Percentiles rank a stretch among this genome's conserved stretches.
These are phyloP conservation scores for Pardalotus punctatus DNA, from an alignment of 2,113 vertebrate genomes.

Conservation along the genomic window DNA sequence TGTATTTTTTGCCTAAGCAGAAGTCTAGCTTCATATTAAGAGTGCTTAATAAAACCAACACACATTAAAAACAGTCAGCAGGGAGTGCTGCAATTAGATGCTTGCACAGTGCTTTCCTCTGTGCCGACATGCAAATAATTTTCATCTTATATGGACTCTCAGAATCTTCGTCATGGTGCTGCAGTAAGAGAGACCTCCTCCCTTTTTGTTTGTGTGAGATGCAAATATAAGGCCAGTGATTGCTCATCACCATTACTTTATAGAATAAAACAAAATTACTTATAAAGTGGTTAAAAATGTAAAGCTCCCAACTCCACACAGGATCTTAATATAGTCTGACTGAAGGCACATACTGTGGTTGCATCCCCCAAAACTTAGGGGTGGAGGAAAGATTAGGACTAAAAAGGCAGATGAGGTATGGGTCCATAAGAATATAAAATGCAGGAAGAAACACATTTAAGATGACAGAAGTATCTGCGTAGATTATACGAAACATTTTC, in stretches of 20 bases:
- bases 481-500: background rate
- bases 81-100: conserved; percentile 61
- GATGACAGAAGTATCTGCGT: background rate
- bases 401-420: background rate
- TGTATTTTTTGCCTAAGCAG: conserved; percentile 11
- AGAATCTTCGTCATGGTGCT: background rate
- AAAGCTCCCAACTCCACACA: rapidly evolving
- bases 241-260: background rate
- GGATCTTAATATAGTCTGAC: background rate
- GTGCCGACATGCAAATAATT: conserved; percentile 39
- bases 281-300: background rate
- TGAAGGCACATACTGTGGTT: background rate
- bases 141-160: background rate
- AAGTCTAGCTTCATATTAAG: conserved; percentile 54
- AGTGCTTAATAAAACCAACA: conserved; percentile 70
- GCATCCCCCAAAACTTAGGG: background rate
- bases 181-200: background rate
- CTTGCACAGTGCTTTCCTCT: conserved; percentile 48
- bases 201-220: background rate
- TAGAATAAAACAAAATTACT: background rate
- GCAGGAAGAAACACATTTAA: background rate
- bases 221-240: background rate
- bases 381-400: background rate
- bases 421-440: background rate
- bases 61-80: conserved; percentile 60